phyloP scores from a whole-genome alignment of 2,797 vertebrate species.

The Staurois parvus region DNA sequence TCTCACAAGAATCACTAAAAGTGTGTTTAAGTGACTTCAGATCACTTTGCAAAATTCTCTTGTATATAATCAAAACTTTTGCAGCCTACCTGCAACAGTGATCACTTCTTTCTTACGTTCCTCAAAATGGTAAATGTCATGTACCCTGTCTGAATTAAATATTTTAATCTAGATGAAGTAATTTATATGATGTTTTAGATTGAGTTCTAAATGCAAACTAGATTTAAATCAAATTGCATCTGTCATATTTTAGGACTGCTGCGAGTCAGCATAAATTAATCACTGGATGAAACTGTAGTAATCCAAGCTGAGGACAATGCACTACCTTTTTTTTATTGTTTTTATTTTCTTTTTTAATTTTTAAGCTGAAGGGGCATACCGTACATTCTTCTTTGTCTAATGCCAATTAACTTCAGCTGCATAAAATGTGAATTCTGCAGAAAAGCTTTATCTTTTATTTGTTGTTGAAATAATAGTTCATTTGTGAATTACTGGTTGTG shows the following conservation, averaged over 20 bases:
- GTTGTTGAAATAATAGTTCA: slow-evolving; percentile 72
- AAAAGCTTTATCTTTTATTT: slow-evolving; percentile 71
- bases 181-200: slow-evolving; percentile 37
- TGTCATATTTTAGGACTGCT: not conserved
- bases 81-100: slow-evolving; percentile 78
- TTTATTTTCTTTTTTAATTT: slow-evolving; percentile 29
- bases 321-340: slow-evolving; percentile 31
- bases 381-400: slow-evolving; percentile 12
- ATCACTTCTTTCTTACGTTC: slow-evolving; percentile 71
- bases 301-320: slow-evolving; percentile 33
- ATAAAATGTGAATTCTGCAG: slow-evolving; percentile 76
- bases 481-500: slow-evolving; percentile 68
- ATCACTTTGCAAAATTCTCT: slow-evolving; percentile 75
- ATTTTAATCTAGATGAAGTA: slow-evolving; percentile 27
- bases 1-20: slow-evolving; percentile 81
- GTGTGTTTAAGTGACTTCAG: slow-evolving; percentile 78
- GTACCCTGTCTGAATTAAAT: not conserved
- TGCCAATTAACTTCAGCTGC: slow-evolving; percentile 33
- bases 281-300: slow-evolving; percentile 27
- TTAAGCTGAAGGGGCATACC: slow-evolving; percentile 12
- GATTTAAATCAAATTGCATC: not conserved
- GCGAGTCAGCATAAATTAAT: slow-evolving; percentile 15
- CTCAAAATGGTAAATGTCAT: not conserved
- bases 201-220: slow-evolving; percentile 17
- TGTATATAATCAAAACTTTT: slow-evolving; percentile 75